Base-by-base conservation (phyloP, 1,140 invertebrate genomes). In the Macrotrachela quadricornifera region DNA sequence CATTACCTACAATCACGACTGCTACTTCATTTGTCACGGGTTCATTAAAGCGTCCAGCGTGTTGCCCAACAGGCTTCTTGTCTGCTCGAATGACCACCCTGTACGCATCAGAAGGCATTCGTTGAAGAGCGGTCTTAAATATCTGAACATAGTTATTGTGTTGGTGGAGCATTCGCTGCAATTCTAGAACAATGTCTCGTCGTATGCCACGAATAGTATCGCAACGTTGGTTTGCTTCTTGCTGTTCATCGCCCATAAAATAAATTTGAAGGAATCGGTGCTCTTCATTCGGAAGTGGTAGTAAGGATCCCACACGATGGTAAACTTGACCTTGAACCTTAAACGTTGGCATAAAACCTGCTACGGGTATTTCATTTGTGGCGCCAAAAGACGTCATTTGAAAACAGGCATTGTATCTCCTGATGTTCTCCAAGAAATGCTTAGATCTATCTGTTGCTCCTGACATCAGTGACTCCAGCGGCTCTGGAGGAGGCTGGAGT, bases 261-360 rank as follows among this genome's bases (percentile, higher is more conserved):
- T 68, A 72, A 51, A 71, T 63, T 63, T 72, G 64, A 39, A 68
- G 57, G 68, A 69, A 70, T 61, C 67, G 62, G 38, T 56, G 56
- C 50, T 64, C 21, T 15, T 59, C 57, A 58, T 61, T 38, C 3
- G 21, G 8, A 4, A 8, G 8, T 30, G 21, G 21, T 8, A 30
- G 21, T 4, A 30, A 8, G 8, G 21, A 30, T 30, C 21, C 21
- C 2, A 30, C 8, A 8, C 21, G 21, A 30, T 30, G 21, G 21
- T 30, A 30, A 4, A 30, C 21, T 30, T 30, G 21, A 30, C 21
- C 21, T 30, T 30, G 21, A 30, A 30, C 21, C 21, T 30, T 30
- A 8, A 30, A 30, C 21, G 21, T 30, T 30, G 21, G 21, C 21
- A 30, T 30, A 30, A 4, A 30, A 30, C 21, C 21, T 30, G 21